Evolutionary conservation across 1,140 invertebrate genomes (phyloP), one percentile per base, ranked within the genome.

Genomic region (Papilio dardanus): DNA sequence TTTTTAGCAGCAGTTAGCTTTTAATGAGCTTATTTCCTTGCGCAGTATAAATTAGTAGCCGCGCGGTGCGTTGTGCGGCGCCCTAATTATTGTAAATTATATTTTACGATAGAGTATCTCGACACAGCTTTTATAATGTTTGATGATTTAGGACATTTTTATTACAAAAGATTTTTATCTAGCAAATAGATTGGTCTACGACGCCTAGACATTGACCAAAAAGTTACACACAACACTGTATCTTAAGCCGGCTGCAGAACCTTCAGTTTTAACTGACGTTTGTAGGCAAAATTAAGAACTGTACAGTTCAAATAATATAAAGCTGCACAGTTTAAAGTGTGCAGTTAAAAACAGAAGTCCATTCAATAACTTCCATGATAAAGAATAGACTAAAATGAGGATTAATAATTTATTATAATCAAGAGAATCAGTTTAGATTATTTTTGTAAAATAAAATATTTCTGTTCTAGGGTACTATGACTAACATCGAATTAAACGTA

Each of bases 11-110:
- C 54, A 62, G 54, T 62, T 62, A 62, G 54, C 54, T 62, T 62
- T 62, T 62, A 62, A 62, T 62, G 54, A 62, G 54, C 54, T 62
- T 62, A 62, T 62, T 62, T 62, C 54, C 54, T 62, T 62, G 54
- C 54, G 54, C 54, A 62, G 54, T 62, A 62, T 62, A 62, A 28
- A 62, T 62, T 62, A 62, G 54, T 62, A 62, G n/a, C 54, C 10
- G 24, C 10, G 54, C 54, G 24, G 54, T 62, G 54, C 54, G 54
- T 10, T 62, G 54, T 62, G 54, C 54, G 54, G 10, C 24, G 54
- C 24, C 54, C 54, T 62, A 62, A 62, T 62, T 62, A 62, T 62
- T 62, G 24, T 62, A 28, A 62, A 62, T 62, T 21, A 62, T 28
- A 62, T 62, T 62, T 62, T 30, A 62, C 24, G 10, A 28, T 16